Percentiles rank a stretch among this genome's conserved stretches.
Evolutionary conservation across 2,797 vertebrate species (phyloP).

Genomic region (Numenius phaeopus): DNA sequence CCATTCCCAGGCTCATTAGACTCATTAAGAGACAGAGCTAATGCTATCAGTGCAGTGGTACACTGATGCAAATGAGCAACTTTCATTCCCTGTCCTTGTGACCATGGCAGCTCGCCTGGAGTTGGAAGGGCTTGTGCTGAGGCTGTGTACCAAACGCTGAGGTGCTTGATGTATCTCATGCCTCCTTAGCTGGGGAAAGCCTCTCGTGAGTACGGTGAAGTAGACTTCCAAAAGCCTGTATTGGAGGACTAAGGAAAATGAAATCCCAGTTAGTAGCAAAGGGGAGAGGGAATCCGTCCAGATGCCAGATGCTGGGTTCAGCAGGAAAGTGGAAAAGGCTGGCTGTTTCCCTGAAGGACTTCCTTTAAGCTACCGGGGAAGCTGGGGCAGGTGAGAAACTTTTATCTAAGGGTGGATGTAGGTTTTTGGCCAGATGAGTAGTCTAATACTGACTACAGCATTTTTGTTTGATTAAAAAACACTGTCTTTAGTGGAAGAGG

Average conservation of each 20-base stretch:
- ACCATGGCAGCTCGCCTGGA: rapidly evolving
- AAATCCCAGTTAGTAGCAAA: background rate
- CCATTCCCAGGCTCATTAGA: background rate
- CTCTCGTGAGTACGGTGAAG: background rate
- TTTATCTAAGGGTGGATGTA: background rate
- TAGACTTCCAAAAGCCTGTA: background rate
- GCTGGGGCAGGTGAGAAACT: background rate
- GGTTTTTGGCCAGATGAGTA: background rate
- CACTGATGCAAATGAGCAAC: background rate
- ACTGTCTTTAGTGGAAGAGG: background rate
- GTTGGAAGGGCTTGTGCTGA: background rate
- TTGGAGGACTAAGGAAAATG: background rate
- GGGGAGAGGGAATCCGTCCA: background rate
- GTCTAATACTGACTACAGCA: background rate
- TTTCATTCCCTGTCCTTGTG: background rate
- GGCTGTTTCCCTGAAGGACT: background rate
- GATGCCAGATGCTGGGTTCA: background rate
- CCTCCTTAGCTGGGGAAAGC: background rate
- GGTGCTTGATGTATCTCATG: background rate
- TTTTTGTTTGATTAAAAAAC: background rate
- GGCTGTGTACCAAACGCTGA: background rate
- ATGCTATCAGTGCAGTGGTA: background rate
- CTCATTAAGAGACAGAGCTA: background rate
- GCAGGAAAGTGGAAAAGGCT: background rate
- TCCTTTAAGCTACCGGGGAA: background rate